phyloP scores from a whole-genome alignment of 1,140 invertebrate genomes.

The Oreohelix idahoensis region DNA sequence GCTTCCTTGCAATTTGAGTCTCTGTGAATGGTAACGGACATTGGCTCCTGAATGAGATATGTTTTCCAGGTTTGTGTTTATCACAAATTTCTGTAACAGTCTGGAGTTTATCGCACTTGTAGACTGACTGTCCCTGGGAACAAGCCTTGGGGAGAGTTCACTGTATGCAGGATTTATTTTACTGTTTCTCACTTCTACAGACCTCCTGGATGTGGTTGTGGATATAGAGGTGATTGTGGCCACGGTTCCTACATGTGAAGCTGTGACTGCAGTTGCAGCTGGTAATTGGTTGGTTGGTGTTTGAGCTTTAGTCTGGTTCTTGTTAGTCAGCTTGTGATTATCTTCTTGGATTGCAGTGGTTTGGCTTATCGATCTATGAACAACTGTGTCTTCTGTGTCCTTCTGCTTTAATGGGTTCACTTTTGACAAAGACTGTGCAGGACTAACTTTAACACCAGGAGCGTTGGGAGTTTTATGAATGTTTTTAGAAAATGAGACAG shows the following conservation, averaged over 20 bases:
- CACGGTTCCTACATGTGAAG: not conserved
- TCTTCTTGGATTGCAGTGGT: not conserved
- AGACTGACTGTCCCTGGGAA: not conserved
- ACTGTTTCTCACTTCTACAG: not conserved
- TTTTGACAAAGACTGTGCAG: not conserved
- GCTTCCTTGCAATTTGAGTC: slow-evolving; percentile 29
- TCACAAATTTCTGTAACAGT: not conserved
- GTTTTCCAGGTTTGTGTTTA: not conserved
- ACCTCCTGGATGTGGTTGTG: not conserved
- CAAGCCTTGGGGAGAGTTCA: not conserved
- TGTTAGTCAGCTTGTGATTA: not conserved
- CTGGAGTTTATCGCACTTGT: not conserved
- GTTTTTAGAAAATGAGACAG: too few relatives aligned
- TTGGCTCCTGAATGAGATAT: not conserved
- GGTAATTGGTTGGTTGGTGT: not conserved
- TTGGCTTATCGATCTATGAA: not conserved
- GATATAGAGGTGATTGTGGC: not conserved
- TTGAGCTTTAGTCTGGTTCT: not conserved
- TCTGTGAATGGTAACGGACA: slow-evolving; percentile 16
- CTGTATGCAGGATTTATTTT: not conserved
- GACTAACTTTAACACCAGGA: not conserved
- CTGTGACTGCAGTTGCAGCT: not conserved
- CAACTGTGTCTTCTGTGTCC: not conserved
- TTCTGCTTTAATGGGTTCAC: not conserved
- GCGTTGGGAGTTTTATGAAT: not conserved